Conservation (phyloP, 2,888 invertebrate species). For the Eupithecia insigniata region DNA sequence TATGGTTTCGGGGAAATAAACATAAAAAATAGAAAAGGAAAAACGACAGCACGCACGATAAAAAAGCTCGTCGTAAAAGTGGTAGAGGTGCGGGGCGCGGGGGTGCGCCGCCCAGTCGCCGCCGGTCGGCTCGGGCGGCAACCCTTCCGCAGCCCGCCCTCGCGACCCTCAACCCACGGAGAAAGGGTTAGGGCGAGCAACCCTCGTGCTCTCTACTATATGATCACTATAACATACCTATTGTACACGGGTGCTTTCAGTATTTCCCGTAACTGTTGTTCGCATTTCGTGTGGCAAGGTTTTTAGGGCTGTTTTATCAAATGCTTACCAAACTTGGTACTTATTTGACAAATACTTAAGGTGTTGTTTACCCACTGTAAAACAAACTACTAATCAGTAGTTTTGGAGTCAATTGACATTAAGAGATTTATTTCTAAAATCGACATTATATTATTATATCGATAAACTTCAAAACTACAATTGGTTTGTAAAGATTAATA, state of each 20-base stretch:
- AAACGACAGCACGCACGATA: constrained; percentile 85
- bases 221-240: constrained; percentile 45
- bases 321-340: not conserved
- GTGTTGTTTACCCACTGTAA: too few species aligned
- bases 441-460: too few species aligned
- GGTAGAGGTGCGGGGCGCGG: constrained; percentile 64
- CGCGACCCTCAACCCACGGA: constrained; percentile 66
- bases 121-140: constrained; percentile 69
- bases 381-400: too few species aligned
- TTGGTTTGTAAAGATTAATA: too few species aligned
- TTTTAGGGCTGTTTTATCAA: not conserved
- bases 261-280: constrained; percentile 6
- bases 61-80: constrained; percentile 83
- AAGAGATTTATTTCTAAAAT: too few species aligned
- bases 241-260: constrained; percentile 21
- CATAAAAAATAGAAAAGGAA: constrained; percentile 85
- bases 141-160: constrained; percentile 80
- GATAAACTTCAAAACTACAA: too few species aligned
- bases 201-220: constrained; percentile 54
- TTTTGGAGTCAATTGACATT: too few species aligned
- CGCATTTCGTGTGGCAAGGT: constrained; percentile 3
- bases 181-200: constrained; percentile 80
- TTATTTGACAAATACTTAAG: not conserved
- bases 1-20: constrained; percentile 85
- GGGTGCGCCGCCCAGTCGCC: constrained; percentile 58